Evolutionary conservation across 2,797 vertebrate genomes (phyloP).

Genomic region (Fratercula arctica): DNA sequence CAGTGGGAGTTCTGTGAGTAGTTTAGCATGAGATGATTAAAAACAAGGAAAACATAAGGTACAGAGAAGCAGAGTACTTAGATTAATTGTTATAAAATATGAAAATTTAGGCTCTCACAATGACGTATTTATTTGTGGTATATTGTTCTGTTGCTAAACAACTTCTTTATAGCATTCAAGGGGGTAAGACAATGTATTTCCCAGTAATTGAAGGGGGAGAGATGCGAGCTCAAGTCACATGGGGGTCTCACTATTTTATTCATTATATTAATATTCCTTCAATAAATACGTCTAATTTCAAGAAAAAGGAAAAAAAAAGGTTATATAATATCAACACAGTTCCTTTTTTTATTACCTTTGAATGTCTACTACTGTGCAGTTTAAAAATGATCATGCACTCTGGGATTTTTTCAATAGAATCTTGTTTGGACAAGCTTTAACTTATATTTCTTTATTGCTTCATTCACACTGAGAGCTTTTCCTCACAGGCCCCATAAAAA

Average conservation of each 20-base stretch:
- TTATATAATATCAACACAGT: background rate
- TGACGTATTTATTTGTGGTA: background rate
- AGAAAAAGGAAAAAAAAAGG: background rate
- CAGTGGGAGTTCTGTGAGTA: background rate
- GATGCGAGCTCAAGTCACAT: background rate
- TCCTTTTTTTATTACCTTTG: background rate
- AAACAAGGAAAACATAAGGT: background rate
- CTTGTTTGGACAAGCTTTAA: background rate
- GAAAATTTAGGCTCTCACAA: background rate
- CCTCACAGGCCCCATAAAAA: background rate
- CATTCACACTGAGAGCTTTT: background rate
- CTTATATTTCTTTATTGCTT: background rate
- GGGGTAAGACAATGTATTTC: background rate
- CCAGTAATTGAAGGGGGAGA: background rate
- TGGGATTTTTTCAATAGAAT: background rate
- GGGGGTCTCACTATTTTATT: background rate
- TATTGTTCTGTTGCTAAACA: background rate
- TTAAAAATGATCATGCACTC: background rate
- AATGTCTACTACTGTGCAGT: background rate
- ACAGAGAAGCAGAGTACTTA: background rate
- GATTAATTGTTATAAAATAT: background rate
- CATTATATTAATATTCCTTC: background rate
- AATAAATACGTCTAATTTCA: background rate
- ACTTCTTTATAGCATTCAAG: background rate
- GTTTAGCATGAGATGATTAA: background rate